Base-by-base conservation (phyloP, 2,797 vertebrate genomes). In the Myripristis jacobus region DNA sequence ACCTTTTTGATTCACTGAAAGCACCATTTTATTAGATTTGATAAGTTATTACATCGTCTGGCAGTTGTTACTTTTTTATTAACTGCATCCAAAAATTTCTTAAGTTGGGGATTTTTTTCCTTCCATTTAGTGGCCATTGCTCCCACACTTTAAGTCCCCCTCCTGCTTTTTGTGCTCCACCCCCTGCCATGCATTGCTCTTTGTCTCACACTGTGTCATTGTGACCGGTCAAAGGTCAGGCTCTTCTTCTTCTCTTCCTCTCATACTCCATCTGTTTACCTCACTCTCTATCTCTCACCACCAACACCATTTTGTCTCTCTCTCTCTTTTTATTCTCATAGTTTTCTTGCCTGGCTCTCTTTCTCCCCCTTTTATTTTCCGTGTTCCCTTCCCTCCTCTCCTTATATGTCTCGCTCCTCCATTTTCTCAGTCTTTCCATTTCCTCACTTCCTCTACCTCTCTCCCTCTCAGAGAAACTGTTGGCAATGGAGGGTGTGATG, bases 181-280 rank as follows among this genome's bases (percentile, higher is more conserved):
- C 43, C 47, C 29, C 41, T 2, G 16, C 15, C n/a, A 19, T 16
- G 7, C 41, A 7, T 48, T 41, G 11, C 61, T 68, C 48, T 52
- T 3, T 59, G 11, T 60, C 52, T 29, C 13, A 47, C 13, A 36
- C 46, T 61, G 48, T 62, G 38, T 73, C 50, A 41, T 9, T 27
- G 59, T 29, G n/a, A 44, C 9, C 54, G 69, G 82, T 76, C 68
- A 73, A 29, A 81, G 72, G 65, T 70, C 61, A 38, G 6, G n/a
- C 52, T 75, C 63, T 36, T 69, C 69, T 64, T 61, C 54, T 70
- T 46, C 22, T 57, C 19, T 36, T 53, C 21, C 51, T 57, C 54
- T 73, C 68, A 66, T 60, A 53, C 43, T 73, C 68, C 67, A 62
- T 72, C 64, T 80, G 70, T 63, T 75, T 58, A 55, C 54, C 55